Evolutionary conservation across 2,113 vertebrate genomes (phyloP).

Genomic region (Sander lucioperca): DNA sequence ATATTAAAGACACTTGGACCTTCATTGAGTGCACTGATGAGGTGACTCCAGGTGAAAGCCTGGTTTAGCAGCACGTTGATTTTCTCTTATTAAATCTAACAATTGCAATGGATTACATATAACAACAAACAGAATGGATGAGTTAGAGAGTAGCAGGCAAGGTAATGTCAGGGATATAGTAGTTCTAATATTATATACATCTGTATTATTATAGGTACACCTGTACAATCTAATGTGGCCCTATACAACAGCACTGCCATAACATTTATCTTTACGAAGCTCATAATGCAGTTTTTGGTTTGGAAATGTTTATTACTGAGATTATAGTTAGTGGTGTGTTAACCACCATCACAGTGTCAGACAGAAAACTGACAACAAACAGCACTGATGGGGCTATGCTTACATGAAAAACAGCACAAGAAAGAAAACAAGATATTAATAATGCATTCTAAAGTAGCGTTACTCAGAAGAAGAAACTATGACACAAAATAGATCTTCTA

Average conservation of each 20-base stretch:
- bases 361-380: not conserved
- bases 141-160: not conserved
- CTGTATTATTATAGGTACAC: not conserved
- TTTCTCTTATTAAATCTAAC: constrained; percentile 1
- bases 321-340: not conserved
- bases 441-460: not conserved
- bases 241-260: too few species aligned
- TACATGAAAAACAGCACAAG: not conserved
- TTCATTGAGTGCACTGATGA: not conserved
- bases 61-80: not conserved
- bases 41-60: constrained; percentile 9
- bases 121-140: not conserved
- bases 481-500: not conserved
- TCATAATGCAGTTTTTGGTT: not conserved
- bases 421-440: not conserved
- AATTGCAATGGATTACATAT: not conserved
- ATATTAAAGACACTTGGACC: not conserved
- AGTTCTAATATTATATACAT: not conserved
- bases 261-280: not conserved
- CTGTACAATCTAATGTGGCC: not conserved
- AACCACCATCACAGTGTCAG: not conserved
- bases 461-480: not conserved
- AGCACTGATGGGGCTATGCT: not conserved
- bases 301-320: not conserved
- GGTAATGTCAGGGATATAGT: not conserved